A percentile compares a stretch with the other conserved stretches of the same genome.
phyloP scores from a whole-genome alignment of 2,113 vertebrate species.

The Madoqua kirkii region DNA sequence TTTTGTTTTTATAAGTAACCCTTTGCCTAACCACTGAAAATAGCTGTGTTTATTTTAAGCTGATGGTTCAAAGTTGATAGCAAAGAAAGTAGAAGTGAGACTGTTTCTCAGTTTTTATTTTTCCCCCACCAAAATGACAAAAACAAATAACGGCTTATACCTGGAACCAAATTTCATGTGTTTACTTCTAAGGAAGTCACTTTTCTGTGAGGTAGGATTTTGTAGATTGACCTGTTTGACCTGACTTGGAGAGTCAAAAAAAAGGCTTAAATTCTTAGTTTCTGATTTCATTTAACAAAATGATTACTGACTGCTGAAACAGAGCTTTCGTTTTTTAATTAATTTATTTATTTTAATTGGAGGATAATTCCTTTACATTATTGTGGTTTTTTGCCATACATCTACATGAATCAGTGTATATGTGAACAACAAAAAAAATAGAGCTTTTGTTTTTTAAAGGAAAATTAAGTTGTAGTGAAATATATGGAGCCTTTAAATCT shows the following conservation, averaged over 20 bases:
- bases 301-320: background rate
- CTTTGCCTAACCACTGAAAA: constrained; percentile 40
- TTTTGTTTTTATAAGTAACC: constrained; percentile 55
- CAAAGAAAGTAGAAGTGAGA: constrained; percentile 10
- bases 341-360: background rate
- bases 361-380: background rate
- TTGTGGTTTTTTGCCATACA: background rate
- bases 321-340: constrained; percentile 1
- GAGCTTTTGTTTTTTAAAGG: background rate
- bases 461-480: background rate
- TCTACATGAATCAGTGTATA: background rate
- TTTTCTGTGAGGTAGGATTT: background rate
- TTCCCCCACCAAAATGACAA: background rate
- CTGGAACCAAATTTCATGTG: background rate
- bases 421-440: background rate
- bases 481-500: background rate
- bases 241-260: background rate
- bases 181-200: background rate
- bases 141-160: background rate
- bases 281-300: background rate
- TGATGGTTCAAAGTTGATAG: constrained; percentile 23
- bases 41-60: constrained; percentile 42
- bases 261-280: background rate
- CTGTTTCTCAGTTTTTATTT: background rate
- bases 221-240: background rate